A percentile compares a stretch with the other conserved stretches of the same genome.
phyloP scores from a whole-genome alignment of 1,140 invertebrate species.

The Musca domestica region DNA sequence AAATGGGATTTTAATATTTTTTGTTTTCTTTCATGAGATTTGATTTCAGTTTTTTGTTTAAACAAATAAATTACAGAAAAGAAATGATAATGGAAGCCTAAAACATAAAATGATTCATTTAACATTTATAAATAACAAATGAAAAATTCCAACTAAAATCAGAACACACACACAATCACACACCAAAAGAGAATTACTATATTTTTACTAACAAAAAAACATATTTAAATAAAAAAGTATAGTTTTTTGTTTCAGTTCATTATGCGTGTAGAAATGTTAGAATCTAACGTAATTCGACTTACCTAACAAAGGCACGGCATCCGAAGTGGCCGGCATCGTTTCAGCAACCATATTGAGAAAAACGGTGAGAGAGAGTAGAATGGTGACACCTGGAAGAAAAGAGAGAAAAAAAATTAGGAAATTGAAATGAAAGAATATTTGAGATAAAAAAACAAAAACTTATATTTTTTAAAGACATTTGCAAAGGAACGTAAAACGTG shows the following conservation, averaged over 20 bases:
- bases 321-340: slow-evolving; percentile 89
- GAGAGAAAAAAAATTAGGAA: not conserved
- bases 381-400: slow-evolving; percentile 84
- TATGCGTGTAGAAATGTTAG: not conserved
- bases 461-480: too few relatives aligned
- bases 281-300: slow-evolving; percentile 31
- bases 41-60: too few relatives aligned
- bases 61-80: too few relatives aligned
- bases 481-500: too few relatives aligned
- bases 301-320: slow-evolving; percentile 73
- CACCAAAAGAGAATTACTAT: not conserved
- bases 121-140: too few relatives aligned
- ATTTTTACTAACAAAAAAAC: not conserved
- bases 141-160: not conserved
- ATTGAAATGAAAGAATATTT: not conserved
- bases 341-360: slow-evolving; percentile 95
- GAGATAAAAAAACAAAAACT: not conserved
- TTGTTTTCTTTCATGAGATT: too few relatives aligned
- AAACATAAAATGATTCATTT: too few relatives aligned
- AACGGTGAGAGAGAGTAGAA: slow-evolving; percentile 97
- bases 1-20: too few relatives aligned
- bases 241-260: not conserved
- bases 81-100: too few relatives aligned
- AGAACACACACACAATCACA: not conserved
- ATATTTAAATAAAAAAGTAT: not conserved